Base-by-base conservation (phyloP, 2,113 vertebrate genomes). In the Sturnus vulgaris region DNA sequence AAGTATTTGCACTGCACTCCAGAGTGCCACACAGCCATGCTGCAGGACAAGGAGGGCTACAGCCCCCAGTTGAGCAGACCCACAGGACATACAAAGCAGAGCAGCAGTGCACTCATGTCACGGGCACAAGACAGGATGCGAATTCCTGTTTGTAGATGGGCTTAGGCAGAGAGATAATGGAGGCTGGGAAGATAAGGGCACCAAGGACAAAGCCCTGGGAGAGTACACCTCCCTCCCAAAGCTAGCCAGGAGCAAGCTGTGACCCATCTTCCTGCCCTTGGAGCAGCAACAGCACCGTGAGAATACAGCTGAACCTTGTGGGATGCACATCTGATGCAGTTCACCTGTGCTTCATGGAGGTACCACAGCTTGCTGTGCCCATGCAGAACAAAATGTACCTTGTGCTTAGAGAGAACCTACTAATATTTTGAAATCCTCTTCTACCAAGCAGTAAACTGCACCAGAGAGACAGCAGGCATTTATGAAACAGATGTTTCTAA, bases 61-160 rank as follows among this genome's bases (percentile, higher is more conserved):
- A 69, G 69, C 7, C 18, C 22, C 33, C 0, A 1, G 12, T 0
- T 7, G 2, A 46, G 44, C 15, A 46, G 52, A 71, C 31, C 71
- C 10, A 3, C n/a, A 2, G 1, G 68, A 70, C 21, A 44, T 0
- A 1, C 17, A 46, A 23, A 85, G 57, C 24, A 1, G 3, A 50
- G 57, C 2, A 1, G 64, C 37, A 73, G 35, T 0, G 0, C 14
- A 52, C 37, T 4, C 1, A 0, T 15, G 24, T 30, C 8, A 0
- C 44, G 0, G 0, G 83, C 93, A 89, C 5, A 2, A 90, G 92
- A 71, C 72, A 23, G 69, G n/a, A 47, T 3, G 3, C 0, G 2
- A 66, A 81, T n/a, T 76, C 65, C 52, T 79, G 78, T 75, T 79
- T 90, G 66, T 57, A 68, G 70, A 89, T 20, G 22, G 57, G 61